A percentile compares a stretch with the other conserved stretches of the same genome.
Conservation (phyloP, 2,888 invertebrate genomes). For the Sphaerophoria rueppellii region DNA sequence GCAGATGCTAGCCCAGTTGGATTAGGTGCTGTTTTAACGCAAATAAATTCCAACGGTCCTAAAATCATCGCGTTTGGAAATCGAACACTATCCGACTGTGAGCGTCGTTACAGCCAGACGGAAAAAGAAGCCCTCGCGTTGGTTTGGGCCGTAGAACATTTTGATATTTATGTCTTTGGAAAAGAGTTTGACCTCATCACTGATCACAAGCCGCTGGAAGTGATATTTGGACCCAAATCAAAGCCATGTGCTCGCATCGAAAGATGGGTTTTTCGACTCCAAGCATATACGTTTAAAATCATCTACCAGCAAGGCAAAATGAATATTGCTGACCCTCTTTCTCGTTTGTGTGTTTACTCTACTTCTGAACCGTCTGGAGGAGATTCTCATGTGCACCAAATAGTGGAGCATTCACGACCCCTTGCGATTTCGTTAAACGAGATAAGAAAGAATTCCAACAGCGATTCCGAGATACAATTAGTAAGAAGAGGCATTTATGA, state of each 20-base stretch:
- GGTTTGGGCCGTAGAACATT: conserved; percentile 73
- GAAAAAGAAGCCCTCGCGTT: conserved; percentile 76
- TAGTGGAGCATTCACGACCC: conserved; percentile 26
- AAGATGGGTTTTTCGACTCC: conserved; percentile 75
- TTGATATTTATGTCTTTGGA: conserved; percentile 79
- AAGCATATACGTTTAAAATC: conserved; percentile 72
- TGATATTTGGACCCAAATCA: conserved; percentile 71
- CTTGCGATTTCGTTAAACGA: conserved; percentile 31
- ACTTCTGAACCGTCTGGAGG: conserved; percentile 16
- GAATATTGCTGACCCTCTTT: conserved; percentile 77
- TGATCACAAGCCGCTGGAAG: conserved; percentile 77
- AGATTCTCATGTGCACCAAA: conserved; percentile 25
- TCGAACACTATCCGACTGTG: conserved; percentile 64
- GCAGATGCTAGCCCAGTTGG: conserved; percentile 78
- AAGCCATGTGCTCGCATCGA: conserved; percentile 75
- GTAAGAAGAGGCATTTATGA: conserved; percentile 31
- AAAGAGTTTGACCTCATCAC: conserved; percentile 77
- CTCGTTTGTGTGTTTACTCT: conserved; percentile 50
- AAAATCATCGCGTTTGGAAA: conserved; percentile 74
- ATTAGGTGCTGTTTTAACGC: conserved; percentile 74
- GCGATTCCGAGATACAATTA: conserved; percentile 6
- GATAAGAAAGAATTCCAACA: conserved; percentile 27
- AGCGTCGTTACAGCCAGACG: conserved; percentile 47
- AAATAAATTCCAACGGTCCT: conserved; percentile 8
- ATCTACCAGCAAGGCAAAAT: conserved; percentile 70